Base-by-base conservation (phyloP, 2,888 invertebrate genomes). In the Lithosia quadra region DNA sequence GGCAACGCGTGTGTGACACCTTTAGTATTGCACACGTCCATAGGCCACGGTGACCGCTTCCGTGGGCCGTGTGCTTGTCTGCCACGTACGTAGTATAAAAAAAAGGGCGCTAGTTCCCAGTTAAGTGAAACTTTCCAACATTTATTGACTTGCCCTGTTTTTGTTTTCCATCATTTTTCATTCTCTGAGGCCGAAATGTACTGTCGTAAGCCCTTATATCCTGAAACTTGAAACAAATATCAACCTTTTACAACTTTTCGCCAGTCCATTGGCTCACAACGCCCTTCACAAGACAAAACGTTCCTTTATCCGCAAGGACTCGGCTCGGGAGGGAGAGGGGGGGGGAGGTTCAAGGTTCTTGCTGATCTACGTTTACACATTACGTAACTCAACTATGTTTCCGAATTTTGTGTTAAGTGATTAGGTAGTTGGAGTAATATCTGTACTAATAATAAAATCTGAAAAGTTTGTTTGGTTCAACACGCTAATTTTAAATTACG, bases 211-310 rank as follows among this genome's bases (percentile, higher is more conserved):
- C 56, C 28, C 43, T 55, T 63, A 21, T 58, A 58, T 65, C 43
- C 65, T 39, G 43, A 65, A 65, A 43, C 65, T 39, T 28, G 28
- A 57, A 22, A 65, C 21, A 57, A 58, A 65, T 65, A 57, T 58
- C 28, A 53, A 53, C n/a, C 49, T 22, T 59, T 57, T 34, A 15
- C 21, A 63, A 63, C 43, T 65, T 59, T 63, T 39, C 58, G 8
- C 34, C 66, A 56, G 55, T 36, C 66, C 61, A 55, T 43, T 58
- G 58, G 24, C 55, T 28, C n/a, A 39, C 59, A 55, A 24, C 28
- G 66, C 28, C 55, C 66, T 61, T 61, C 36, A 36, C 55, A 61
- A 55, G 53, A n/a, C n/a, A 36, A 36, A 55, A 13, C 65, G 53
- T 24, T 53, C 60, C 43, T 60, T 66, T 49, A 53, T 15, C 53